Evolutionary conservation across 2,888 invertebrate genomes (phyloP), one percentile per base, ranked within the genome.

Genomic region (Xestoiulus laeticollis): DNA sequence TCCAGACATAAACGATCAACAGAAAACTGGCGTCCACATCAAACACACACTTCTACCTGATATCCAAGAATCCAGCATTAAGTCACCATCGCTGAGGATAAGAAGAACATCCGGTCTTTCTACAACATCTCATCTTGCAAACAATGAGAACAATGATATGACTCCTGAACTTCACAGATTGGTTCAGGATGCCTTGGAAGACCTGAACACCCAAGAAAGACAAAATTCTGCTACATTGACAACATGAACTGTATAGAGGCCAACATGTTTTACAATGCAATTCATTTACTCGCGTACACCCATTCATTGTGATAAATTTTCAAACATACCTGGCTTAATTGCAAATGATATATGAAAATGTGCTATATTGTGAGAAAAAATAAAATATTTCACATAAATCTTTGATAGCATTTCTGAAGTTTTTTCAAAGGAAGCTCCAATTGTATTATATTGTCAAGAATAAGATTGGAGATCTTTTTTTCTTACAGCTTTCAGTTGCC

Each of bases 151-250:
- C 6, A 84, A 87, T 14, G 82, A 87, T 14, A 33, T 87, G 33
- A 82, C 83, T 30, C 38, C 84, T 30, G 87, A 43, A 19, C 30
- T 87, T 10, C 22, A 44, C 22, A 87, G 43, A 26, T 43, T 87
- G 10, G 87, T 87, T 43, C 82, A 87, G 43, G 43, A 38, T 32
- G 87, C 87, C 30, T 43, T 87, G 16, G 84, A 87, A 44, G 87
- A 82, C 14, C 26, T 87, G 48, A 48, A 48, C 14, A 48, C 12
- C 14, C 48, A 48, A 48, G 48, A 48, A 48, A 48, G 48, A 4
- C 48, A 12, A 48, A 48, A 48, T 48, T 48, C 48, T 48, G 19
- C 14, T 48, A 14, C 48, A 16, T 16, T 6, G 48, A 19, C 48
- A 48, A 48, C 19, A 19, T 48, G 14, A 38, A 38, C 8, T 38